These are phyloP conservation scores for Erebia ligea DNA, from an alignment of 2,888 invertebrate species.

Conservation along the genomic window DNA sequence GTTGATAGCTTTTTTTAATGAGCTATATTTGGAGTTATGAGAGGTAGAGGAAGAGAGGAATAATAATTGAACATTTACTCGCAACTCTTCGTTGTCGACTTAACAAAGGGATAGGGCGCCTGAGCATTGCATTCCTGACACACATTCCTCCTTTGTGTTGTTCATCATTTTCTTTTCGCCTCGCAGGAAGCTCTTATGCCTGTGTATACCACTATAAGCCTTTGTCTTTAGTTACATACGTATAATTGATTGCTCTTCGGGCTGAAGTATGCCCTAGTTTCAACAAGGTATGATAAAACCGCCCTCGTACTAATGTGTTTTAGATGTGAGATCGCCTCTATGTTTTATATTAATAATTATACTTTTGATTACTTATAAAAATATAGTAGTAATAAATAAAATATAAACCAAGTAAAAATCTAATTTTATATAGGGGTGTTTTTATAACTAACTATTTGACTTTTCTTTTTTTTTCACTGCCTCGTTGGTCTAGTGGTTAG, in stretches of 20 bases:
- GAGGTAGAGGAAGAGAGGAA: neutral
- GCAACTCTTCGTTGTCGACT: slow-evolving; percentile 7
- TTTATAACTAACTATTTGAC: too few species aligned
- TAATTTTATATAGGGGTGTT: too few species aligned
- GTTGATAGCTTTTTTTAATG: neutral
- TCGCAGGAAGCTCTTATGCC: slow-evolving; percentile 14
- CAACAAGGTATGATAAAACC: neutral
- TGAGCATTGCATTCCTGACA: slow-evolving; percentile 18
- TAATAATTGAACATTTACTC: slow-evolving; percentile 11
- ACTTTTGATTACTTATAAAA: too few species aligned
- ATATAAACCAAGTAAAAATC: too few species aligned
- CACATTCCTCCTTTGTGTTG: slow-evolving; percentile 18
- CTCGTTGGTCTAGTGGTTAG: too few species aligned
- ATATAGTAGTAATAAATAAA: too few species aligned
- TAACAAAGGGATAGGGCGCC: slow-evolving; percentile 10
- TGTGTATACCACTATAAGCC: slow-evolving; percentile 4
- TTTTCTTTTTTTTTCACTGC: too few species aligned
- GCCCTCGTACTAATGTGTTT: neutral
- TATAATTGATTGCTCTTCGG: slow-evolving; percentile 15
- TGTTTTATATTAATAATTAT: too few species aligned
- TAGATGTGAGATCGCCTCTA: too few species aligned
- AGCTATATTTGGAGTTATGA: neutral
- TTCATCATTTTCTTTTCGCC: slow-evolving; percentile 21
- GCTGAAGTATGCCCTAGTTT: slow-evolving; percentile 3
- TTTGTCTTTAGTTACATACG: slow-evolving; percentile 8